A percentile compares a stretch with the other conserved stretches of the same genome.
Conservation (phyloP, 2,888 invertebrate species). For the Cephus runcator region DNA sequence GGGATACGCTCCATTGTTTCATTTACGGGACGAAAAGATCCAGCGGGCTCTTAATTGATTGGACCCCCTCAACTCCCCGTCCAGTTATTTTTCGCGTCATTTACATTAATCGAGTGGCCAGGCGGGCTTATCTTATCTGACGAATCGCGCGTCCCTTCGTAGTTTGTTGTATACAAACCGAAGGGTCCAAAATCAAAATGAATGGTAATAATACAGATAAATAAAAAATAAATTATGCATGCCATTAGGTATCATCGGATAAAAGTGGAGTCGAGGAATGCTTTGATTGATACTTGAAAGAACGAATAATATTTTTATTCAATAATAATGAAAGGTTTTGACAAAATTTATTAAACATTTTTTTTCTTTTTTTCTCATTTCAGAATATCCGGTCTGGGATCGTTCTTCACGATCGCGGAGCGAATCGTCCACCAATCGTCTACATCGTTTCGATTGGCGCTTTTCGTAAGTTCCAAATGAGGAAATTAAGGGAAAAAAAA, state of each 20-base stretch:
- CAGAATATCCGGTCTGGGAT: background rate
- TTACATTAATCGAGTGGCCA: background rate
- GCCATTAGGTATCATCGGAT: background rate
- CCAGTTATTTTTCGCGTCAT: background rate
- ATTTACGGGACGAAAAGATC: slow-evolving; percentile 79
- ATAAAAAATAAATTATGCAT: background rate
- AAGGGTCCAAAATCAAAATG: background rate
- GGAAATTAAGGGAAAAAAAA: background rate
- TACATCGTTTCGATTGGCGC: background rate
- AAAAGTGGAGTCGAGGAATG: background rate
- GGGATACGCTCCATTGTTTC: slow-evolving; percentile 88
- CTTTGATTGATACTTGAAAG: background rate
- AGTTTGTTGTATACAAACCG: background rate
- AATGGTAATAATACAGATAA: background rate
- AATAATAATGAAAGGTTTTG: background rate
- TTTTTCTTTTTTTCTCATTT: background rate
- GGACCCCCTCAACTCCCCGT: background rate
- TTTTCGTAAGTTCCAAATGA: background rate
- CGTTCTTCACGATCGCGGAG: background rate
- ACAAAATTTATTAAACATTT: background rate
- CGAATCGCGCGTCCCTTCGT: background rate
- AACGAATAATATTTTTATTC: background rate
- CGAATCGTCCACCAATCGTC: background rate
- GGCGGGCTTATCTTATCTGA: background rate
- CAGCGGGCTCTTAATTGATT: slow-evolving; percentile 63